Evolutionary conservation across 2,888 invertebrate genomes (phyloP).

Genomic region (Ectobius pallidus): DNA sequence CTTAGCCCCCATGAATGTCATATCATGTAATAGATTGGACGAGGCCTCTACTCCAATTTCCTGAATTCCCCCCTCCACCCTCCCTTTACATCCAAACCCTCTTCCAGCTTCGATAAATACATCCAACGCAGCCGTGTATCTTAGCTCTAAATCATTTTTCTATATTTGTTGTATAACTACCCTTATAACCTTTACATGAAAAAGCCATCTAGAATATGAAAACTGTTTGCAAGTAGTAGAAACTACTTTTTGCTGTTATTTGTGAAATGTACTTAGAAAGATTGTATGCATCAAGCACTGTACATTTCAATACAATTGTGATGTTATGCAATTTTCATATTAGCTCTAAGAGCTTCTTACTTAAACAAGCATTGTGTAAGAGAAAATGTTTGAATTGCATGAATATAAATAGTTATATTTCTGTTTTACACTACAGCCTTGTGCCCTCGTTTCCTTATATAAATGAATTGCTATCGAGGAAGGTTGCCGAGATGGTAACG

Average conservation of each 20-base stretch:
- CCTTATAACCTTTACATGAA: background rate
- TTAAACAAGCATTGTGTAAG: no score
- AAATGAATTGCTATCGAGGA: no score
- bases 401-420: no score
- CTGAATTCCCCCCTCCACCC: background rate
- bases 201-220: conserved; percentile 6
- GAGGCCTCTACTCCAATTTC: conserved; percentile 8
- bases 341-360: no score
- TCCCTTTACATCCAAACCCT: conserved; percentile 6
- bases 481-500: no score
- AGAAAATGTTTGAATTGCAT: no score
- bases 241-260: background rate
- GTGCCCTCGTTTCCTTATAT: no score
- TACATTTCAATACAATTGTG: no score
- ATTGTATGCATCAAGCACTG: no score
- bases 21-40: background rate
- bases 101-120: conserved; percentile 2
- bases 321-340: no score
- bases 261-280: no score
- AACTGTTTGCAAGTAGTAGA: background rate
- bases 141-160: background rate
- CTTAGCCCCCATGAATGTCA: background rate
- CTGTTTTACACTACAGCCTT: no score
- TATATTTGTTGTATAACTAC: background rate
- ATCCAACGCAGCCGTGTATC: background rate